Evolutionary conservation across 2,888 invertebrate genomes (phyloP), one percentile per base, ranked within the genome.

Genomic region (Eupithecia dodoneata): DNA sequence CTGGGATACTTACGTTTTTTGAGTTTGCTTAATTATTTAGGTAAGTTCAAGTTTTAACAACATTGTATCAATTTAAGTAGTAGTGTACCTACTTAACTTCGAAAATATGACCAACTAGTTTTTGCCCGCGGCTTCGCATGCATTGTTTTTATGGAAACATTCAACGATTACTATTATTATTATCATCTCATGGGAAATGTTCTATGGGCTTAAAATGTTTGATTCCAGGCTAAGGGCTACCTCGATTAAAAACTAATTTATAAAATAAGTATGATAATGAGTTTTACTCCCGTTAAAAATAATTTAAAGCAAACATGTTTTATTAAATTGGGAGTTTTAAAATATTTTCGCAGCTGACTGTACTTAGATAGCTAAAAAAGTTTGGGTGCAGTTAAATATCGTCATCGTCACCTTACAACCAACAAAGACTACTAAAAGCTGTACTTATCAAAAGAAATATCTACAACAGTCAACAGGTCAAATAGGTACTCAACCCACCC

Each of bases 391-490:
- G 2, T 59, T 9, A n/a, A 55, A 55, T 2, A 55, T 55, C n/a
- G 7, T 59, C 63, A 63, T 12, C 63, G 10, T 12, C 30, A 63
- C 18, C 44, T 45, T 44, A 10, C 45, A 7, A 44, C 18, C 44
- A 45, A 45, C 47, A 45, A n/a, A 47, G 9, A 45, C 9, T 5
- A n/a, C n/a, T 30, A n/a, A n/a, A 47, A 70, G 3, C 10, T n/a
- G 18, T 18, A 18, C 9, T 15, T 59, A 18, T 1, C 18, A 59
- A 10, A 63, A 63, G 12, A 45, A 30, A 70, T 30, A 6, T 30
- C 70, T 30, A 70, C 47, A n/a, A 44, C 18, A 59, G 59, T 49
- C 70, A n/a, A 44, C 59, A 59, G 59, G 59, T 59, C 59, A 59
- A 59, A 63, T 18, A 63, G 30, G 30, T 30, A 42, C 66, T 66